These are phyloP conservation scores for Clepsis dumicolana DNA, from an alignment of 2,888 invertebrate genomes.

Conservation along the genomic window DNA sequence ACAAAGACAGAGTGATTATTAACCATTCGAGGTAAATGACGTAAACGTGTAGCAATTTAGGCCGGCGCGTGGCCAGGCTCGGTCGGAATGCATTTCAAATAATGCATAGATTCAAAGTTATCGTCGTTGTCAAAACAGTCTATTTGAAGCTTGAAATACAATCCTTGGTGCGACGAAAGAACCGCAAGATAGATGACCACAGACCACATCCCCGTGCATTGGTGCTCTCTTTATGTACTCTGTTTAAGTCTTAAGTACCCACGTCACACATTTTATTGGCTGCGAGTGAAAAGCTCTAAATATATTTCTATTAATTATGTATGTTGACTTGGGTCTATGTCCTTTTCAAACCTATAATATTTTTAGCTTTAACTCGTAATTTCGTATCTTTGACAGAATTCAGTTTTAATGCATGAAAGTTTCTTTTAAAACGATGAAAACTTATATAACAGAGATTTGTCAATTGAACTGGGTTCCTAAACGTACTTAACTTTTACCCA, in stretches of 20 bases:
- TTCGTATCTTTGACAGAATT: too few relatives aligned
- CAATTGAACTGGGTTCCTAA: conserved; percentile 27
- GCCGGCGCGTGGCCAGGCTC: conserved; percentile 52
- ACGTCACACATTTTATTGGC: too few relatives aligned
- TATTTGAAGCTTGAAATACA: not conserved
- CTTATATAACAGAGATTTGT: not conserved
- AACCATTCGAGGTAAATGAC: conserved; percentile 50
- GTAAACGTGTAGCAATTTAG: conserved; percentile 61
- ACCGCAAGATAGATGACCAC: conserved; percentile 2
- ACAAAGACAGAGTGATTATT: conserved; percentile 15
- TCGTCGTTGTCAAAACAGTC: not conserved
- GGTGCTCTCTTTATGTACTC: not conserved
- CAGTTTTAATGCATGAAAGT: too few relatives aligned
- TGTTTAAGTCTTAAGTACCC: not conserved
- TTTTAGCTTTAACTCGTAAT: too few relatives aligned
- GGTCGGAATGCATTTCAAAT: conserved; percentile 60
- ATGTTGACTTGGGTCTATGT: too few relatives aligned
- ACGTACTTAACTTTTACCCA: conserved; percentile 35
- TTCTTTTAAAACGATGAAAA: not conserved
- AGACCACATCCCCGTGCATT: not conserved
- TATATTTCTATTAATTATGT: too few relatives aligned
- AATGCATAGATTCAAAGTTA: conserved; percentile 45
- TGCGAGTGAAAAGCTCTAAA: too few relatives aligned
- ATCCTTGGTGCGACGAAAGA: not conserved
- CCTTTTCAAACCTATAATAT: too few relatives aligned